These are phyloP conservation scores for Spondyliosoma cantharus DNA, from an alignment of 2,797 vertebrate species.

Conservation along the genomic window DNA sequence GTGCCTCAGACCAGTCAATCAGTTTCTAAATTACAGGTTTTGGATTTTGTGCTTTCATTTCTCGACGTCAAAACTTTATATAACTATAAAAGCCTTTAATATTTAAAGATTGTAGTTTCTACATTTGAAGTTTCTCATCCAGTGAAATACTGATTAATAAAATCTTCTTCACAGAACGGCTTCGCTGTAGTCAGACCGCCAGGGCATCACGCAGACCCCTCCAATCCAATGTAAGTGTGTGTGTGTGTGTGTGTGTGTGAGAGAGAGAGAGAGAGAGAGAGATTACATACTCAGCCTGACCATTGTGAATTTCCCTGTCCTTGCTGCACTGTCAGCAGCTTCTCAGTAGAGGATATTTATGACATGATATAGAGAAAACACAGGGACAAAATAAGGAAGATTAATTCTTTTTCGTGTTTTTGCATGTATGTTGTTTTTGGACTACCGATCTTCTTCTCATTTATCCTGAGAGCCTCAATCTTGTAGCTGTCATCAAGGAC, in stretches of 20 bases:
- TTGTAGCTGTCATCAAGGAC: not conserved
- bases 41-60: not conserved
- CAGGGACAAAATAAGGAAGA: constrained; percentile 37
- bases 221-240: constrained; percentile 91
- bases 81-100: not conserved
- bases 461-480: not conserved
- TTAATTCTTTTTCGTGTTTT: constrained; percentile 18
- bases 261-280: not conserved
- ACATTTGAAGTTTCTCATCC: not conserved
- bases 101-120: not conserved
- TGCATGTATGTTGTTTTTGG: not conserved
- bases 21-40: not conserved
- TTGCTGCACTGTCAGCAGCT: constrained; percentile 49
- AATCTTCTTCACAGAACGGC: constrained; percentile 87
- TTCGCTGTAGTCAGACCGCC: constrained; percentile 96
- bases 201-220: constrained; percentile 94
- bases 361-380: constrained; percentile 35
- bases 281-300: constrained; percentile 5
- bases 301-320: constrained; percentile 20
- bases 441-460: constrained; percentile 1
- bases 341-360: constrained; percentile 58
- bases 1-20: not conserved
- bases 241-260: constrained; percentile 28
- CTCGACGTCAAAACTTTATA: not conserved
- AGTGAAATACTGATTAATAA: constrained; percentile 38